Conservation (phyloP, 2,888 invertebrate species). For the Chrysotoxum bicinctum region DNA sequence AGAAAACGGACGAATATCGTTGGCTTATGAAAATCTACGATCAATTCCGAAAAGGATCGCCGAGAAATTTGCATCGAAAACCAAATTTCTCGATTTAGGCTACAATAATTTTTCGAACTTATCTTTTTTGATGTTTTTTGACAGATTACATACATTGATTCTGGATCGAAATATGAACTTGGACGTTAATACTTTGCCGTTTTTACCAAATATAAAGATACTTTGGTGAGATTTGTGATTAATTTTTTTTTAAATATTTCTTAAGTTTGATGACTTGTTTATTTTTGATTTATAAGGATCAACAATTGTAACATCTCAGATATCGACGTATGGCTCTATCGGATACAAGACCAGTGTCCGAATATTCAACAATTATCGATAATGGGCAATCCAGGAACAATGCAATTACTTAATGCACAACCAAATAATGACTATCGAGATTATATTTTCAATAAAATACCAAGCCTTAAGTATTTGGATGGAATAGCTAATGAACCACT, state of each 20-base stretch:
- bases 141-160: constrained; percentile 88
- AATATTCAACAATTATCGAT: constrained; percentile 88
- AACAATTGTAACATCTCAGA: constrained; percentile 86
- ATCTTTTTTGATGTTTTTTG: constrained; percentile 88
- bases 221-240: constrained; percentile 86
- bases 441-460: constrained; percentile 77
- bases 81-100: constrained; percentile 87
- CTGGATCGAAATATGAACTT: constrained; percentile 90
- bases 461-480: constrained; percentile 77
- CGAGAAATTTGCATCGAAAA: constrained; percentile 84
- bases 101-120: constrained; percentile 90
- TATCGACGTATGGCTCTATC: constrained; percentile 88
- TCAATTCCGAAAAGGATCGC: constrained; percentile 86
- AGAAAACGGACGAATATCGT: constrained; percentile 84
- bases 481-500: constrained; percentile 71
- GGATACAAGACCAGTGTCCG: constrained; percentile 87
- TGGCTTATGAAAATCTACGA: constrained; percentile 87
- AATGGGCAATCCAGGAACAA: constrained; percentile 90
- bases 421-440: constrained; percentile 75
- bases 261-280: background rate
- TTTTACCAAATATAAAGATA: constrained; percentile 87
- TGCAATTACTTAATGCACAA: background rate
- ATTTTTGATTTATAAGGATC: constrained; percentile 81
- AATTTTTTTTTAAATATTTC: background rate
- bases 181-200: constrained; percentile 87